Conservation (phyloP, 2,113 vertebrate genomes). For the Leptobrachium ailaonicum region DNA sequence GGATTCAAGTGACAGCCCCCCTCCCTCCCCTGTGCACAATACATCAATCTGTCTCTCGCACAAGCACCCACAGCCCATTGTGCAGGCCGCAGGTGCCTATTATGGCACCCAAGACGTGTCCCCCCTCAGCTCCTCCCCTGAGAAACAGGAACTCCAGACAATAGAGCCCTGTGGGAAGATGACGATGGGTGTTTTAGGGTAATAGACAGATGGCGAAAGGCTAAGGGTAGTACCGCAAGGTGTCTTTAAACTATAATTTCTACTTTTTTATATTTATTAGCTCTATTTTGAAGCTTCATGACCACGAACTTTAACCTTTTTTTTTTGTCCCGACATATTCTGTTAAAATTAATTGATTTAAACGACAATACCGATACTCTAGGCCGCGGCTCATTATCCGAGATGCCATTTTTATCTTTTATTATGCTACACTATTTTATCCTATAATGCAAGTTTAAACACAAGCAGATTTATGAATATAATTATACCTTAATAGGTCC, state of each 20-base stretch:
- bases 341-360: not conserved
- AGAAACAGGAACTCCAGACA: slow-evolving; percentile 86
- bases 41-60: slow-evolving; percentile 97
- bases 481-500: too few relatives aligned
- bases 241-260: slow-evolving; percentile 52
- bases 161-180: slow-evolving; percentile 87
- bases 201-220: slow-evolving; percentile 65
- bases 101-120: slow-evolving; percentile 85
- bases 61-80: slow-evolving; percentile 91
- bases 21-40: slow-evolving; percentile 88
- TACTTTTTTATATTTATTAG: not conserved
- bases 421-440: too few relatives aligned
- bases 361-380: too few relatives aligned
- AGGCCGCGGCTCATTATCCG: too few relatives aligned
- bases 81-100: slow-evolving; percentile 93
- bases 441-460: too few relatives aligned
- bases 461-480: too few relatives aligned
- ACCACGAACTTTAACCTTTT: not conserved
- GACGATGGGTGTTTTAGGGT: slow-evolving; percentile 75
- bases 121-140: slow-evolving; percentile 81
- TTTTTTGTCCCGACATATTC: not conserved
- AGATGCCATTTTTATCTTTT: too few relatives aligned
- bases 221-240: slow-evolving; percentile 50
- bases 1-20: slow-evolving; percentile 94
- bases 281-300: not conserved